phyloP scores from a whole-genome alignment of 2,888 invertebrate genomes.

The Xestobium rufovillosum region DNA sequence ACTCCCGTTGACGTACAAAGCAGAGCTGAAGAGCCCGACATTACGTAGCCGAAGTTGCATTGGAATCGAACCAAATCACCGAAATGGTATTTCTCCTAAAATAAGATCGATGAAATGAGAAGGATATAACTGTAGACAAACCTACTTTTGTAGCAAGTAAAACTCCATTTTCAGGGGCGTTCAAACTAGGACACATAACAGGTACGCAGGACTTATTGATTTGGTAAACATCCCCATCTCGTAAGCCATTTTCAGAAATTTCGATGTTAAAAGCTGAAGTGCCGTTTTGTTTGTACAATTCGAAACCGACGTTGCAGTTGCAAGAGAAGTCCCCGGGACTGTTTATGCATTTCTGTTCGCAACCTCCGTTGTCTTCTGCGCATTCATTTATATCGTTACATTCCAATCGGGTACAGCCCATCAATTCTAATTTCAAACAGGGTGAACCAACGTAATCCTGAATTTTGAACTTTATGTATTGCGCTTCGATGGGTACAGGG shows the following conservation, averaged over 20 bases:
- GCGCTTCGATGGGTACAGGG: conserved; percentile 85
- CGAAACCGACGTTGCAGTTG: conserved; percentile 85
- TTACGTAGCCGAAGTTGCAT: conserved; percentile 90
- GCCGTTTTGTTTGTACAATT: conserved; percentile 79
- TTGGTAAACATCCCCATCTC: conserved; percentile 83
- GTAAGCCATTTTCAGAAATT: conserved; percentile 73
- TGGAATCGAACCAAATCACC: conserved; percentile 86
- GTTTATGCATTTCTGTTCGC: conserved; percentile 89
- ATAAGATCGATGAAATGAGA: neutral
- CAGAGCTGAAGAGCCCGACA: conserved; percentile 79
- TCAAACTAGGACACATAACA: conserved; percentile 74
- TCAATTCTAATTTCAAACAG: conserved; percentile 81
- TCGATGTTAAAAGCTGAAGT: conserved; percentile 82
- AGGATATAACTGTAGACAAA: neutral
- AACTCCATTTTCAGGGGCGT: conserved; percentile 77
- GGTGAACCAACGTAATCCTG: conserved; percentile 84
- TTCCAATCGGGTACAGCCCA: conserved; percentile 87
- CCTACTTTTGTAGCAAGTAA: conserved; percentile 68
- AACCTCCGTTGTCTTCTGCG: conserved; percentile 77
- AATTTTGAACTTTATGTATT: conserved; percentile 78
- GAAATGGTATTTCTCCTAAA: conserved; percentile 70
- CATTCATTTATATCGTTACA: conserved; percentile 88
- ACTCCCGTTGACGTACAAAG: conserved; percentile 82
- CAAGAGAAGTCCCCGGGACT: conserved; percentile 84
- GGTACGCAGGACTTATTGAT: conserved; percentile 92